Evolutionary conservation across 2,888 invertebrate genomes (phyloP).

Genomic region (Deilephila elpenor): DNA sequence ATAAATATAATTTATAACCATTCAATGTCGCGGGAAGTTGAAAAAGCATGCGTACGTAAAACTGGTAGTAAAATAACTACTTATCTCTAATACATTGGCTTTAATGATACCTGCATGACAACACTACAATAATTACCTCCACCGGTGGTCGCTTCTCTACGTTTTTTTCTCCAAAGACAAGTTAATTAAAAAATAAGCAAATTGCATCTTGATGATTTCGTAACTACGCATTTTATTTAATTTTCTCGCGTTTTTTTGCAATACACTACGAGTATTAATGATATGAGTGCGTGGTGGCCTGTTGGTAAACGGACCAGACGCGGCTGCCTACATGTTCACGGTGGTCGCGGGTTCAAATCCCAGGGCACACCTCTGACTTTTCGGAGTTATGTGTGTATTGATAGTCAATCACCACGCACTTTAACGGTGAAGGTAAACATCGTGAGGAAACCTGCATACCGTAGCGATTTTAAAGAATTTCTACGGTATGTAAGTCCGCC

Average conservation of each 20-base stretch:
- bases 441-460: no score
- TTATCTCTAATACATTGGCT: conserved; percentile 25
- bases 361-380: no score
- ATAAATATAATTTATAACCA: conserved; percentile 25
- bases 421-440: no score
- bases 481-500: no score
- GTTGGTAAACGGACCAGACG: no score
- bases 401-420: no score
- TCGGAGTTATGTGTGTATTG: no score
- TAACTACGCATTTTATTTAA: conserved; percentile 16
- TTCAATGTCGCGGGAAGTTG: conserved; percentile 3
- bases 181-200: conserved; percentile 22
- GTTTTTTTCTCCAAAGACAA: conserved; percentile 21
- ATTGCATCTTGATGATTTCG: conserved; percentile 18
- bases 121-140: conserved; percentile 22
- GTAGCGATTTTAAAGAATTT: no score
- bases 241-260: conserved; percentile 9
- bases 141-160: conserved; percentile 18
- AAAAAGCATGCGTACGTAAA: conserved; percentile 9
- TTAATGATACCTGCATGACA: conserved; percentile 25
- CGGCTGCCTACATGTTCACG: no score
- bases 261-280: not conserved
- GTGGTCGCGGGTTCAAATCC: no score
- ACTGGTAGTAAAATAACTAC: conserved; percentile 25
- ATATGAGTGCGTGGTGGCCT: no score